Conservation (phyloP, 2,797 vertebrate genomes). For the Myotis pilosus region DNA sequence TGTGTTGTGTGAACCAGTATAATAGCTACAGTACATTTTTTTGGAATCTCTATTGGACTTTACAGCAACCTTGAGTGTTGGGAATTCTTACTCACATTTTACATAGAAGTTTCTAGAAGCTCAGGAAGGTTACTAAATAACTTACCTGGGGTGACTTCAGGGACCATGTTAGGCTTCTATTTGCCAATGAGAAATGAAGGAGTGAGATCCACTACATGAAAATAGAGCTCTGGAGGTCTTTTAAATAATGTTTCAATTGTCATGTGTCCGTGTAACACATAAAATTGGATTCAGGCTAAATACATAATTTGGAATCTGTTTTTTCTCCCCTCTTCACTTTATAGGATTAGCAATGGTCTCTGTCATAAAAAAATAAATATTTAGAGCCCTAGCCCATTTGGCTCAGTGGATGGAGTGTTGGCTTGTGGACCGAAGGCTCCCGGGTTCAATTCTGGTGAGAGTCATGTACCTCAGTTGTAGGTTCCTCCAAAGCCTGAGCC, state of each 20-base stretch:
- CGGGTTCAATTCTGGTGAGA: too few species aligned
- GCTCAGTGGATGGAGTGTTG: too few species aligned
- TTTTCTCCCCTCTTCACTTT: not conserved
- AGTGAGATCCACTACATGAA: not conserved
- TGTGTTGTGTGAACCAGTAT: not conserved
- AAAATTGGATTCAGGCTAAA: not conserved
- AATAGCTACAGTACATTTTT: not conserved
- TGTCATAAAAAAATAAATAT: not conserved
- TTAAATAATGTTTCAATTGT: not conserved
- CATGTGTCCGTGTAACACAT: not conserved
- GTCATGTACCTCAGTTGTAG: too few species aligned
- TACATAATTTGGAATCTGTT: not conserved
- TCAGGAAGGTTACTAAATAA: not conserved
- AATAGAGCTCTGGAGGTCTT: not conserved
- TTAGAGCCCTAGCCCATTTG: not conserved
- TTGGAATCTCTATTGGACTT: not conserved
- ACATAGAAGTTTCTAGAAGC: not conserved
- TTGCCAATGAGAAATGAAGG: not conserved
- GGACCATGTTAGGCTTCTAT: not conserved
- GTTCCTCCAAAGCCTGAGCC: too few species aligned
- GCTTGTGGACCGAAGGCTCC: too few species aligned
- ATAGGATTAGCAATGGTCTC: not conserved
- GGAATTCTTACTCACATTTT: slow-evolving; percentile 5
- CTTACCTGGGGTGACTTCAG: not conserved
- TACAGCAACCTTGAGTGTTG: not conserved